Conservation (phyloP, 2,888 invertebrate species). For the Colostygia pectinataria region DNA sequence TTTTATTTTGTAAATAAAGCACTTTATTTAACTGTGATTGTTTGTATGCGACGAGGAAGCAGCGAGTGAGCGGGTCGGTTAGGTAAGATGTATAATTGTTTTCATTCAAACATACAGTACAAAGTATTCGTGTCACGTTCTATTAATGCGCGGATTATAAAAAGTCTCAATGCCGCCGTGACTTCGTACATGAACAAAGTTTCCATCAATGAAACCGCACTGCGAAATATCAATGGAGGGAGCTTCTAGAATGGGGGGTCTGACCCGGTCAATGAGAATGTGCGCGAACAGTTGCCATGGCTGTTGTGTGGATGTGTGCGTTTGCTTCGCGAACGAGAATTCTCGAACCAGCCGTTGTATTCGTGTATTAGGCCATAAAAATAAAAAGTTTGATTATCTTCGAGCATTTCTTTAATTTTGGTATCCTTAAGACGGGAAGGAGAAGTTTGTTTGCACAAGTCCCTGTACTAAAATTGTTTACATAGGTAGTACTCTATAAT, state of each 20-base stretch:
- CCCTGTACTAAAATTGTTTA: no score
- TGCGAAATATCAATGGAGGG: slow-evolving; percentile 78
- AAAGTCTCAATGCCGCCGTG: slow-evolving; percentile 25
- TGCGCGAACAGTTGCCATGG: slow-evolving; percentile 50
- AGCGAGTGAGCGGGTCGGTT: no score
- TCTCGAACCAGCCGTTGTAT: slow-evolving; percentile 37
- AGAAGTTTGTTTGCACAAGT: no score
- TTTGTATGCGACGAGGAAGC: no score
- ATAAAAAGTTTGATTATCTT: neutral
- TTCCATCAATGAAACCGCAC: slow-evolving; percentile 71
- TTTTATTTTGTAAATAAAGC: no score
- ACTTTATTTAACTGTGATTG: no score
- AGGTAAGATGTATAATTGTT: neutral
- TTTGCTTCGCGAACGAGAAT: slow-evolving; percentile 32
- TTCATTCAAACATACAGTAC: slow-evolving; percentile 1
- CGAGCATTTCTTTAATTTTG: no score
- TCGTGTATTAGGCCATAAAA: slow-evolving; percentile 21
- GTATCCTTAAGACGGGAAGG: no score
- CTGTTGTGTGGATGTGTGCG: slow-evolving; percentile 41
- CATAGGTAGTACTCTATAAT: no score
- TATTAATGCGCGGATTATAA: slow-evolving; percentile 21
- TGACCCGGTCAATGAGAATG: slow-evolving; percentile 67
- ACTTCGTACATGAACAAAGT: slow-evolving; percentile 39
- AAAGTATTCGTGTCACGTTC: slow-evolving; percentile 16
- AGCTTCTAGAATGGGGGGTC: slow-evolving; percentile 69